Conservation (phyloP, 1,140 invertebrate species). For the Trachelipus rathkii region DNA sequence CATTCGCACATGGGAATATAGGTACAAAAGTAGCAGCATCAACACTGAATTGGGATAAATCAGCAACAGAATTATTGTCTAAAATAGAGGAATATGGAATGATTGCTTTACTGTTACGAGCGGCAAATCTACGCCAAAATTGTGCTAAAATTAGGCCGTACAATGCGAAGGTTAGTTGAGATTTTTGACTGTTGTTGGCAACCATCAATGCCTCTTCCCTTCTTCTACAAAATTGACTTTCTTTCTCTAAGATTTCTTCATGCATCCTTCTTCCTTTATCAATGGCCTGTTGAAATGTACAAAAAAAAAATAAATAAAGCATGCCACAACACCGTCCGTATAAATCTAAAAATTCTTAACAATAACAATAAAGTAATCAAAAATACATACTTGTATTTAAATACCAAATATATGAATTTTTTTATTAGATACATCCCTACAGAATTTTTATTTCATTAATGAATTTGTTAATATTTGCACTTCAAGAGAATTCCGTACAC, state of each 20-base stretch:
- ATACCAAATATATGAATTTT: too few relatives aligned
- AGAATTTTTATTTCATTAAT: too few relatives aligned
- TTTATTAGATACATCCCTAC: too few relatives aligned
- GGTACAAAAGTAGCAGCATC: neutral
- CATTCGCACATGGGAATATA: neutral
- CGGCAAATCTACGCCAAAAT: conserved; percentile 22
- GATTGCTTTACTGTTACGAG: neutral
- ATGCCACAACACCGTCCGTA: too few relatives aligned
- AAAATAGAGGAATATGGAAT: neutral
- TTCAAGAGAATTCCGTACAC: too few relatives aligned
- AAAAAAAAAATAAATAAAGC: too few relatives aligned
- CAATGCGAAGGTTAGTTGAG: conserved; percentile 35
- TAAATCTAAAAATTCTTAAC: too few relatives aligned
- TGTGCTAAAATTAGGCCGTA: conserved; percentile 33
- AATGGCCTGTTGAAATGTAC: neutral
- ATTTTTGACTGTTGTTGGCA: neutral
- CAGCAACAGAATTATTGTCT: neutral
- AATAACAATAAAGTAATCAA: too few relatives aligned
- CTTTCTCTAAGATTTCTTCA: neutral
- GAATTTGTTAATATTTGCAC: too few relatives aligned
- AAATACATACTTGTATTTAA: too few relatives aligned
- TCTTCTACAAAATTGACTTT: neutral
- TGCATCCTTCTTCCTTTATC: conserved; percentile 1
- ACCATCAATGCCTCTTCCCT: neutral
- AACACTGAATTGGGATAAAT: neutral